These are phyloP conservation scores for Ia io DNA, from an alignment of 2,113 vertebrate genomes.

Conservation along the genomic window DNA sequence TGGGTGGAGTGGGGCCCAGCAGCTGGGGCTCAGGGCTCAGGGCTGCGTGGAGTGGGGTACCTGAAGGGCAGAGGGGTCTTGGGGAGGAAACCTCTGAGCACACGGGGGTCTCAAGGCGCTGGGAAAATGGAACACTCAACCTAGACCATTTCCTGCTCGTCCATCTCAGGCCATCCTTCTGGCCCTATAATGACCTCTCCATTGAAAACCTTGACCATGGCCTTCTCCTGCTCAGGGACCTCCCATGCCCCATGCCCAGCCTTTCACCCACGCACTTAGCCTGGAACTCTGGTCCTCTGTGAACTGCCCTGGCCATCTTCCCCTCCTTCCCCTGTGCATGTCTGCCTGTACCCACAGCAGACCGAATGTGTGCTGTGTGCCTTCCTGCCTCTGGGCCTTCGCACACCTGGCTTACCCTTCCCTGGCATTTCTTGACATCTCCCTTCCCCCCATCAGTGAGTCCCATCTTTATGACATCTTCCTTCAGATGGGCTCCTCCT, in stretches of 20 bases:
- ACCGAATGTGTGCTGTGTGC: rapidly evolving
- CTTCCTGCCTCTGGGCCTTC: background rate
- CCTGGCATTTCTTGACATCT: background rate
- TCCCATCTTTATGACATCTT: background rate
- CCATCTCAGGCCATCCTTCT: background rate
- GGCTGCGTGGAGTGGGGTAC: background rate
- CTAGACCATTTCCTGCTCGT: background rate
- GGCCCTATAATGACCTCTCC: background rate
- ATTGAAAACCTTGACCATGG: background rate
- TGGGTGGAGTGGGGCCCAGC: background rate
- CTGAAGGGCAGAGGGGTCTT: background rate
- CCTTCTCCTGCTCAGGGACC: background rate
- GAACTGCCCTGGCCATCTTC: background rate
- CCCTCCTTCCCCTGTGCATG: background rate
- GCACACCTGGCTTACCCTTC: background rate
- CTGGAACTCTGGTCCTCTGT: background rate
- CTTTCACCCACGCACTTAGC: background rate
- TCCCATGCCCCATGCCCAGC: background rate
- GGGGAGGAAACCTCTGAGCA: background rate
- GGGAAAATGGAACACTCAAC: background rate
- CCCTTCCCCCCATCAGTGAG: background rate
- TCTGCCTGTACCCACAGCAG: background rate
- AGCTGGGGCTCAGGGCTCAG: background rate
- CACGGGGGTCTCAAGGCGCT: background rate
- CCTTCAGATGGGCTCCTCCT: background rate